Evolutionary conservation across 2,888 invertebrate genomes (phyloP).

Genomic region (Mesoligia furuncula): DNA sequence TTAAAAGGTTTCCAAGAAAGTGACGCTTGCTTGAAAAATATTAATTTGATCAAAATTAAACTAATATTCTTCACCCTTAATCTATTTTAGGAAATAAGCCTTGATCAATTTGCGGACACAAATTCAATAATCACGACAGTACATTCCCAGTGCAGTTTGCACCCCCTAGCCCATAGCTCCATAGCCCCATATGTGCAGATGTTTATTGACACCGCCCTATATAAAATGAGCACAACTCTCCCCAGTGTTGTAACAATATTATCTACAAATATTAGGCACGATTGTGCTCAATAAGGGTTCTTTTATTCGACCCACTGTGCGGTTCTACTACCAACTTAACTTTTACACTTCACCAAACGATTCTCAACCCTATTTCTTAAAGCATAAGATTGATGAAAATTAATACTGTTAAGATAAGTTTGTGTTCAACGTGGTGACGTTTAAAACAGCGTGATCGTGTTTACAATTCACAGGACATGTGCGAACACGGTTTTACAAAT

Average conservation of each 20-base stretch:
- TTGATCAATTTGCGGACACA: conserved; percentile 51
- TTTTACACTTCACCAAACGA: background rate
- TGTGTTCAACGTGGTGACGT: conserved; percentile 65
- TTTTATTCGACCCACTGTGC: conserved; percentile 78
- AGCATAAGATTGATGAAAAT: rapidly evolving
- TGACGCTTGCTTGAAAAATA: background rate
- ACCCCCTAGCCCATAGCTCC: conserved; percentile 27
- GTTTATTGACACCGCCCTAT: conserved; percentile 74
- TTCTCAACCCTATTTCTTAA: background rate
- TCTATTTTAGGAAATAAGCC: conserved; percentile 33
- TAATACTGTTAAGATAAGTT: conserved; percentile 21
- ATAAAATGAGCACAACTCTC: conserved; percentile 71
- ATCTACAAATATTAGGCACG: conserved; percentile 86
- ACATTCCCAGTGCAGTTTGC: conserved; percentile 33
- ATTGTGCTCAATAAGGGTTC: conserved; percentile 80
- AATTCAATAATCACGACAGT: conserved; percentile 56
- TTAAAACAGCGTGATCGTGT: conserved; percentile 78
- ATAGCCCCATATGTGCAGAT: conserved; percentile 63
- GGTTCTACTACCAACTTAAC: conserved; percentile 61
- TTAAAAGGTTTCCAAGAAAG: background rate
- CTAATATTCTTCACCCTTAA: background rate
- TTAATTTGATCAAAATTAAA: background rate
- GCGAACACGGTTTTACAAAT: conserved; percentile 81
- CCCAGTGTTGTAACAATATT: conserved; percentile 84
- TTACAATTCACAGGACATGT: conserved; percentile 82